These are phyloP conservation scores for Bombus terrestris DNA, from an alignment of 1,140 invertebrate species.

Conservation along the genomic window DNA sequence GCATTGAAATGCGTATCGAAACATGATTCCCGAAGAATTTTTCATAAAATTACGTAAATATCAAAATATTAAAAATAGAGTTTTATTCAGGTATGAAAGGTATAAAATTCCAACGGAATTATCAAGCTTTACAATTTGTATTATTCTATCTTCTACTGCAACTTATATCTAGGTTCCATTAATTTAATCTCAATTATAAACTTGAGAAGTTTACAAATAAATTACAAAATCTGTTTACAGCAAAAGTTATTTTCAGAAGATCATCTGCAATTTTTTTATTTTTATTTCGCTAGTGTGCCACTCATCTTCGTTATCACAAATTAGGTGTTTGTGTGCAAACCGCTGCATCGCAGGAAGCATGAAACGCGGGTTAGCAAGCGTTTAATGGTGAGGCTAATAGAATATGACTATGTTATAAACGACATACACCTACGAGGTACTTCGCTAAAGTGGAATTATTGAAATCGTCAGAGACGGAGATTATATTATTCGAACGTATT, in stretches of 20 bases:
- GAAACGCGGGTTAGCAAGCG: constrained; percentile 13
- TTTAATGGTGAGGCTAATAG: constrained; percentile 35
- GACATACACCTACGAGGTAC: not conserved
- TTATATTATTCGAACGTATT: not conserved
- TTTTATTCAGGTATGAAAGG: too few species aligned
- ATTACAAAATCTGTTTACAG: not conserved
- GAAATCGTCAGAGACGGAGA: not conserved
- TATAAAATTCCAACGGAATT: too few species aligned
- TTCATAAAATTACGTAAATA: not conserved
- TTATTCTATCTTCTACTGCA: too few species aligned
- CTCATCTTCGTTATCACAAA: constrained; percentile 1
- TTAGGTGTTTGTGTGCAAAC: not conserved
- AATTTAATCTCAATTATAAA: not conserved
- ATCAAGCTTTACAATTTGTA: too few species aligned
- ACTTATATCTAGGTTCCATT: too few species aligned
- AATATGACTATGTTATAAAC: constrained; percentile 21
- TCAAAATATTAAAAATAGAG: not conserved
- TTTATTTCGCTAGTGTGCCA: not conserved
- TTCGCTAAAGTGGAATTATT: not conserved
- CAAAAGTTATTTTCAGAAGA: not conserved
- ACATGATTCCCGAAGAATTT: not conserved
- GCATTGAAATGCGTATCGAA: not conserved
- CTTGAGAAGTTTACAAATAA: too few species aligned
- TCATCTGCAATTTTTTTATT: not conserved
- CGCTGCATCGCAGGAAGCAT: not conserved